phyloP scores from a whole-genome alignment of 2,888 invertebrate genomes.

The Spisula subtruncata region DNA sequence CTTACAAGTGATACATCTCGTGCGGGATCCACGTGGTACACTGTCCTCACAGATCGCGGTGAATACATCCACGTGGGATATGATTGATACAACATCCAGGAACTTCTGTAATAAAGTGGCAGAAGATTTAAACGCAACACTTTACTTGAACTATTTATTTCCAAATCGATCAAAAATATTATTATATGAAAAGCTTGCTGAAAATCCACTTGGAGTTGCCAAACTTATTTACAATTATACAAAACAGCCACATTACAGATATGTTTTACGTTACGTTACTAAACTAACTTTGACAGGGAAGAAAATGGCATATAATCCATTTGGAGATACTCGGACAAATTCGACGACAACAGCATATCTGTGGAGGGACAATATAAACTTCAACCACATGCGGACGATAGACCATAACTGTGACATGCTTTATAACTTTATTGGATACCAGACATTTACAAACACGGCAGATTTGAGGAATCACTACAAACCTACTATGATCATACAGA shows the following conservation, averaged over 20 bases:
- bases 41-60: constrained; percentile 61
- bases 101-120: constrained; percentile 51
- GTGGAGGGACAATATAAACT: constrained; percentile 58
- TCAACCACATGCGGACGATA: constrained; percentile 43
- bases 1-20: constrained; percentile 64
- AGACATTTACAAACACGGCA: constrained; percentile 19
- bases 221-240: constrained; percentile 52
- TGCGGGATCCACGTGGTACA: constrained; percentile 65
- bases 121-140: constrained; percentile 55
- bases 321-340: constrained; percentile 54
- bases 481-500: constrained; percentile 35
- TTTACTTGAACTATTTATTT: constrained; percentile 35
- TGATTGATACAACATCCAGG: constrained; percentile 41
- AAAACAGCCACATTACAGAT: constrained; percentile 32
- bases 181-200: constrained; percentile 62
- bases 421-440: constrained; percentile 62
- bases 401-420: constrained; percentile 56
- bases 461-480: constrained; percentile 47
- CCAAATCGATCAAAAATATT: constrained; percentile 54
- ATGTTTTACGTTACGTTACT: constrained; percentile 47
- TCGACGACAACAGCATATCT: constrained; percentile 63
- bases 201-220: constrained; percentile 58
- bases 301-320: neutral
- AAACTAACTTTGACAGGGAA: constrained; percentile 61
- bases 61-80: constrained; percentile 44